Percentiles rank a stretch among this genome's conserved stretches.
Conservation (phyloP, 2,888 invertebrate genomes). For the Pocota personata region DNA sequence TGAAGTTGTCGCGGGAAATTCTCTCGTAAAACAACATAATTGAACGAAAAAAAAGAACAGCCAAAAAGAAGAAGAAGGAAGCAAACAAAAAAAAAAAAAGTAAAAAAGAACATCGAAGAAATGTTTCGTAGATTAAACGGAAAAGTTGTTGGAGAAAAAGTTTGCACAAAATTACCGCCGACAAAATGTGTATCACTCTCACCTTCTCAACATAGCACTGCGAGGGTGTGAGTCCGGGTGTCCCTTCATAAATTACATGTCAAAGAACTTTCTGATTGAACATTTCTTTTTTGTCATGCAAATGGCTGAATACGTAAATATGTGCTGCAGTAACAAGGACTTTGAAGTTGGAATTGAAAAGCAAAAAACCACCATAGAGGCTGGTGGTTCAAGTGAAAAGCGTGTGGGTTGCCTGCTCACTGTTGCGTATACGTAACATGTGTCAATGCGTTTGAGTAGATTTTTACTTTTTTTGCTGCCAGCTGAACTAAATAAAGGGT, state of each 20-base stretch:
- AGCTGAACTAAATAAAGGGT: not conserved
- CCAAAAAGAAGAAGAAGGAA: not conserved
- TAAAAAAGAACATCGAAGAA: constrained; percentile 4
- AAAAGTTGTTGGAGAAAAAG: constrained; percentile 21
- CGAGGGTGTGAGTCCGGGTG: not conserved
- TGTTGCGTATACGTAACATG: constrained; percentile 32
- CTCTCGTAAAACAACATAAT: constrained; percentile 36
- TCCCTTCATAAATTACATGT: constrained; percentile 31
- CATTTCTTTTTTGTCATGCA: constrained; percentile 34
- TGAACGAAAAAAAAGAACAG: constrained; percentile 8
- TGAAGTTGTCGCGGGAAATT: constrained; percentile 20
- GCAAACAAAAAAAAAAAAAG: not conserved
- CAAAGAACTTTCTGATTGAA: constrained; percentile 40
- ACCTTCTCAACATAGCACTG: not conserved
- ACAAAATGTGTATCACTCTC: constrained; percentile 32
- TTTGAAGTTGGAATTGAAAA: constrained; percentile 23
- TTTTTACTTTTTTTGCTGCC: not conserved
- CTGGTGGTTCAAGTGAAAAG: not conserved
- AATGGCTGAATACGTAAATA: constrained; percentile 35
- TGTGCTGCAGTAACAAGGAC: not conserved
- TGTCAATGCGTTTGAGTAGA: not conserved
- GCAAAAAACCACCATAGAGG: not conserved
- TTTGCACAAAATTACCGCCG: constrained; percentile 19
- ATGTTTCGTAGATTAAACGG: constrained; percentile 34
- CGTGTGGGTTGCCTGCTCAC: not conserved